Percentiles rank a stretch among this genome's conserved stretches.
Conservation (phyloP, 1,140 invertebrate species). For the Psilanteris sp. region DNA sequence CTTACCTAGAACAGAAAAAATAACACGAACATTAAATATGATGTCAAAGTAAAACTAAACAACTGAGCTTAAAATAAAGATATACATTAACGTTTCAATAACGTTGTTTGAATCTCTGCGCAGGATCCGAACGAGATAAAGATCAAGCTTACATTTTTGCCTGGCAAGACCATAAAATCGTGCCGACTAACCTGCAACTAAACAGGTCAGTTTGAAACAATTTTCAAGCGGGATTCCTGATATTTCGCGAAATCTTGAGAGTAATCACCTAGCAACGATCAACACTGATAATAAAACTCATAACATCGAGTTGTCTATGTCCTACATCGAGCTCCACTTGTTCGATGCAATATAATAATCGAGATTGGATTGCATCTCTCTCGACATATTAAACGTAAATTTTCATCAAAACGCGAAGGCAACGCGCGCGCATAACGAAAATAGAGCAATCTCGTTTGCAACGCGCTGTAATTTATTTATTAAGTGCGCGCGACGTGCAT, state of each 20-base stretch:
- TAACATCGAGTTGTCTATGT: neutral
- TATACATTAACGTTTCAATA: neutral
- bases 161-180: conserved; percentile 8
- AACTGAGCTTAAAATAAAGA: no score
- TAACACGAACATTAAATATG: conserved; percentile 14
- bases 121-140: conserved; percentile 6
- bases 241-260: neutral
- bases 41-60: neutral
- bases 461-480: conserved; percentile 22
- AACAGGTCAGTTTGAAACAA: conserved; percentile 17
- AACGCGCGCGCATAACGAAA: neutral
- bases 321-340: conserved; percentile 20
- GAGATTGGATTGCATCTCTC: conserved; percentile 1
- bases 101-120: neutral
- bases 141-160: neutral
- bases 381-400: neutral
- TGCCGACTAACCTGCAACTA: conserved; percentile 22
- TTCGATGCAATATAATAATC: conserved; percentile 26
- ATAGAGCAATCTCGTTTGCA: conserved; percentile 22
- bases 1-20: conserved; percentile 53
- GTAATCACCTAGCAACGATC: conserved; percentile 15
- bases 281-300: conserved; percentile 18
- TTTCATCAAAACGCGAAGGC: conserved; percentile 3
- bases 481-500: neutral
- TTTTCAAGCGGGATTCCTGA: conserved; percentile 9